These are phyloP conservation scores for Osmerus eperlanus DNA, from an alignment of 2,113 vertebrate genomes.

Conservation along the genomic window DNA sequence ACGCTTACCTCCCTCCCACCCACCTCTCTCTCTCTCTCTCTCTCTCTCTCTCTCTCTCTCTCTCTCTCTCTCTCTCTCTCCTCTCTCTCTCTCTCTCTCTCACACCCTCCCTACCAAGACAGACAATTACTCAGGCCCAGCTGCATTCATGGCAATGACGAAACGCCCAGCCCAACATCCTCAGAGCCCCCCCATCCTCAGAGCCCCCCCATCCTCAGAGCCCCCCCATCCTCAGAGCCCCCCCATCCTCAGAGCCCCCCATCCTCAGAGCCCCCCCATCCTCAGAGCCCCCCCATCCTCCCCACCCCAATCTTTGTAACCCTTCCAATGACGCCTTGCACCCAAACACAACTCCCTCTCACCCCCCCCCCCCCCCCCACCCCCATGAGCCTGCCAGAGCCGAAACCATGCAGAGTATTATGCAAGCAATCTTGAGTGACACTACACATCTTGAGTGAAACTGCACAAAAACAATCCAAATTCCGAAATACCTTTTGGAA, in stretches of 20 bases:
- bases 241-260: too few relatives aligned
- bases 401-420: too few relatives aligned
- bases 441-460: too few relatives aligned
- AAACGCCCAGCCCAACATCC: slow-evolving; percentile 48
- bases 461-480: too few relatives aligned
- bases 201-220: background rate
- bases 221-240: background rate
- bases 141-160: slow-evolving; percentile 86
- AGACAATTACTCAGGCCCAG: slow-evolving; percentile 94
- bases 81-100: slow-evolving; percentile 79
- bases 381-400: too few relatives aligned
- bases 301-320: too few relatives aligned
- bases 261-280: background rate
- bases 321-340: too few relatives aligned
- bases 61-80: slow-evolving; percentile 78
- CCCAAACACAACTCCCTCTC: too few relatives aligned
- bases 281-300: background rate
- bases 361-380: too few relatives aligned
- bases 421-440: too few relatives aligned
- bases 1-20: too few relatives aligned
- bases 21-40: slow-evolving; percentile 87
- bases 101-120: slow-evolving; percentile 77
- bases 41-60: background rate
- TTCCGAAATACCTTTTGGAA: too few relatives aligned
- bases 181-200: slow-evolving; percentile 6